Conservation (phyloP, 2,888 invertebrate genomes). For the Cyaniris semiargus region DNA sequence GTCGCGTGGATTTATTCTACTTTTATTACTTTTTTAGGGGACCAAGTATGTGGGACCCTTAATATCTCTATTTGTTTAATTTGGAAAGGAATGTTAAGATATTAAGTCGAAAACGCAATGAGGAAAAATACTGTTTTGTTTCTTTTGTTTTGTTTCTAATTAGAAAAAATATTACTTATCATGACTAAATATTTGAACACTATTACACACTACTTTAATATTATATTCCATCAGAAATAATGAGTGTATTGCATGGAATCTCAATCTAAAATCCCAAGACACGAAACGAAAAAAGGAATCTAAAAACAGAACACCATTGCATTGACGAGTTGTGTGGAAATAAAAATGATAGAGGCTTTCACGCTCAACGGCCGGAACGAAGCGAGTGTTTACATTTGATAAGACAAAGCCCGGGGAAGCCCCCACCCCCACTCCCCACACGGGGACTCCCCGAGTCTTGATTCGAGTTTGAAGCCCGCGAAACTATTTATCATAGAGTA, state of each 20-base stretch:
- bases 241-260: not conserved
- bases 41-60: slow-evolving; percentile 45
- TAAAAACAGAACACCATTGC: slow-evolving; percentile 35
- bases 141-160: too few relatives aligned
- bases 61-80: slow-evolving; percentile 21
- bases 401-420: slow-evolving; percentile 49
- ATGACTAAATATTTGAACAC: too few relatives aligned
- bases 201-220: too few relatives aligned
- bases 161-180: too few relatives aligned
- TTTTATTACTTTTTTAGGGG: slow-evolving; percentile 79
- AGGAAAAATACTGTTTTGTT: not conserved
- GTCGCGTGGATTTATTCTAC: slow-evolving; percentile 70
- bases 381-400: slow-evolving; percentile 77
- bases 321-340: slow-evolving; percentile 58
- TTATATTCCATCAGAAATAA: too few relatives aligned
- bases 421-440: not conserved
- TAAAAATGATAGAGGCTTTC: slow-evolving; percentile 68
- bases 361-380: slow-evolving; percentile 74
- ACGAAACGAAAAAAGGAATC: not conserved
- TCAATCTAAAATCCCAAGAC: not conserved
- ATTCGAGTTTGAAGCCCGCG: slow-evolving; percentile 32
- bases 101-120: not conserved
- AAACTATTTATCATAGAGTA: slow-evolving; percentile 8
- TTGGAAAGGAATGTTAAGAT: not conserved
- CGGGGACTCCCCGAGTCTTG: slow-evolving; percentile 35